These are phyloP conservation scores for Dicrostonyx torquatus DNA, from an alignment of 2,797 vertebrate genomes.

Conservation along the genomic window DNA sequence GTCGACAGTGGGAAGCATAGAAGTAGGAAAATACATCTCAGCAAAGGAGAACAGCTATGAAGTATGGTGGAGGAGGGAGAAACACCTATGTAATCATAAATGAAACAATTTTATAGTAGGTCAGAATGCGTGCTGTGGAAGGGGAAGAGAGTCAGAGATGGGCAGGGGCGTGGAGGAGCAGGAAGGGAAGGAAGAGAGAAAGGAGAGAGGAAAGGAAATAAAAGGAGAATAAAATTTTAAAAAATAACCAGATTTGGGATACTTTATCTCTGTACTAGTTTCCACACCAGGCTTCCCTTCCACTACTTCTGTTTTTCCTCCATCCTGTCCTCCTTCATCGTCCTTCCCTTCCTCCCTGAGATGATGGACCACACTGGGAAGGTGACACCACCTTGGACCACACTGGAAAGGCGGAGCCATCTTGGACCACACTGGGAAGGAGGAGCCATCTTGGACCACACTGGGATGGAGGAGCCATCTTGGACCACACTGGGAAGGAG, in stretches of 20 bases:
- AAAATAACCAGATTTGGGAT: background rate
- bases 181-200: background rate
- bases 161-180: too few species aligned
- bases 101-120: background rate
- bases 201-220: too few species aligned
- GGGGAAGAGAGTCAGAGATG: background rate
- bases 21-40: background rate
- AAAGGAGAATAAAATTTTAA: background rate
- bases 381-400: too few species aligned
- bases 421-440: background rate
- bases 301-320: background rate
- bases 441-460: too few species aligned
- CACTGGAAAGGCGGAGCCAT: background rate
- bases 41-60: background rate
- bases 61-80: accelerated
- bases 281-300: background rate
- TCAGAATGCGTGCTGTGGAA: background rate
- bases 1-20: background rate
- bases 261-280: background rate
- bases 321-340: background rate
- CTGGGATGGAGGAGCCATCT: background rate
- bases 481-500: background rate
- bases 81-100: background rate
- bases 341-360: background rate
- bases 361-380: too few species aligned